A percentile compares a stretch with the other conserved stretches of the same genome.
These are phyloP conservation scores for Psophia crepitans DNA, from an alignment of 2,113 vertebrate genomes.

Conservation along the genomic window DNA sequence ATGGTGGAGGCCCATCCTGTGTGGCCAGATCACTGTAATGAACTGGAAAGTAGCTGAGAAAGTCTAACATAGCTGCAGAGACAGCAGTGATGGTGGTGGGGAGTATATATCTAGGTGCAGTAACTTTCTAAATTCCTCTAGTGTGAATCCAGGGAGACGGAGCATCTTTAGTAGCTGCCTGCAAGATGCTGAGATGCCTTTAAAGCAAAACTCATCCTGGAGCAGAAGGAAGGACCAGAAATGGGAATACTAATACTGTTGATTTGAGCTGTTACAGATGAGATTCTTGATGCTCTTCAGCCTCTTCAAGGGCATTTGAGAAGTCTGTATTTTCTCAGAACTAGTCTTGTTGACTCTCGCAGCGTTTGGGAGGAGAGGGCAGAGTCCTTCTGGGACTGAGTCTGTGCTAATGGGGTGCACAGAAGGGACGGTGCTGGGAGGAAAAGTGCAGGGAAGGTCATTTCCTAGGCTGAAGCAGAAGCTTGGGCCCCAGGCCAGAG, in stretches of 20 bases:
- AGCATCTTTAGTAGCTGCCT: not conserved
- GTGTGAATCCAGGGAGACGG: not conserved
- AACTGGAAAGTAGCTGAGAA: not conserved
- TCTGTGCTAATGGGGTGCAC: not conserved
- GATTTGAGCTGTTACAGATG: not conserved
- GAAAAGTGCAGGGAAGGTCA: not conserved
- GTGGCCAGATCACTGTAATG: not conserved
- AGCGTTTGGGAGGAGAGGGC: not conserved
- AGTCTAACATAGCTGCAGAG: rapidly evolving
- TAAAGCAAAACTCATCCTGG: not conserved
- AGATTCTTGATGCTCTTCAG: not conserved
- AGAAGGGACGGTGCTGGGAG: not conserved
- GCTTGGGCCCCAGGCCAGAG: not conserved
- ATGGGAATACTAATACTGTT: not conserved
- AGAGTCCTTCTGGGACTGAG: not conserved
- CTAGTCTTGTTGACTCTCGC: not conserved
- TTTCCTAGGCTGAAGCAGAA: not conserved
- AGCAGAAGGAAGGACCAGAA: not conserved
- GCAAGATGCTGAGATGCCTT: not conserved
- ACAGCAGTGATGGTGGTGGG: not conserved
- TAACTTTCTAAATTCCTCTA: not conserved
- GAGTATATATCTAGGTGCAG: not conserved
- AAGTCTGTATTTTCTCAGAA: not conserved
- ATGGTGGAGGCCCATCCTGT: rapidly evolving
- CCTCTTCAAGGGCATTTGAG: not conserved